A percentile compares a stretch with the other conserved stretches of the same genome.
Evolutionary conservation across 2,113 vertebrate species (phyloP).

Genomic region (Myotis brandtii): DNA sequence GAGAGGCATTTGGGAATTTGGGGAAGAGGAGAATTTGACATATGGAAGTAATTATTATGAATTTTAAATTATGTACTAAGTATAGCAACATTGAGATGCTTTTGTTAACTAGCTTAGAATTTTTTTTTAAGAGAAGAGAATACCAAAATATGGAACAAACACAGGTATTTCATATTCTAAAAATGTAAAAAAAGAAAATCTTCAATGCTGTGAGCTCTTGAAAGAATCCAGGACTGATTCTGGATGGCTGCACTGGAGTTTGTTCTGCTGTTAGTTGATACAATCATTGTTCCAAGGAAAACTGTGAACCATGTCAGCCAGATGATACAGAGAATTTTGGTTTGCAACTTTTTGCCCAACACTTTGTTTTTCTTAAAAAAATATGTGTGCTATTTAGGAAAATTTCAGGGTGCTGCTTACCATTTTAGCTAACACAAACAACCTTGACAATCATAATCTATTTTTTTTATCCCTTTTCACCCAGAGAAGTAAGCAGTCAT

Average conservation of each 20-base stretch:
- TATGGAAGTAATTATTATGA: constrained; percentile 83
- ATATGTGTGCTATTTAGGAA: constrained; percentile 78
- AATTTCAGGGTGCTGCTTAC: constrained; percentile 77
- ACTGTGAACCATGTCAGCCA: constrained; percentile 55
- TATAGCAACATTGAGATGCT: constrained; percentile 41
- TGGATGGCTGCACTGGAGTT: constrained; percentile 56
- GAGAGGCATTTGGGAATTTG: constrained; percentile 81
- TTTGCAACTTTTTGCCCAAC: constrained; percentile 69
- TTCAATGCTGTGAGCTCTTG: constrained; percentile 71
- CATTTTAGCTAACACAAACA: constrained; percentile 85
- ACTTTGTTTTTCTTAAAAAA: constrained; percentile 78
- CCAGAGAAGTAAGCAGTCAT: constrained; percentile 85
- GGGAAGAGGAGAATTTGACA: constrained; percentile 73
- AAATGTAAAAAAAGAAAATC: not conserved
- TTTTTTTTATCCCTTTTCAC: constrained; percentile 81
- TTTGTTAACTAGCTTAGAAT: constrained; percentile 59
- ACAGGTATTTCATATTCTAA: constrained; percentile 59
- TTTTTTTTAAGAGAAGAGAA: constrained; percentile 45
- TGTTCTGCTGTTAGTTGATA: constrained; percentile 69
- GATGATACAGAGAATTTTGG: constrained; percentile 73
- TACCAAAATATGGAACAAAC: constrained; percentile 69
- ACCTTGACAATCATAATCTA: constrained; percentile 84
- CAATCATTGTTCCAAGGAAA: constrained; percentile 73
- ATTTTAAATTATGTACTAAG: constrained; percentile 82
- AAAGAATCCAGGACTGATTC: constrained; percentile 64